Evolutionary conservation across 2,888 invertebrate genomes (phyloP), one percentile per base, ranked within the genome.

Genomic region (Melipona bicolor): DNA sequence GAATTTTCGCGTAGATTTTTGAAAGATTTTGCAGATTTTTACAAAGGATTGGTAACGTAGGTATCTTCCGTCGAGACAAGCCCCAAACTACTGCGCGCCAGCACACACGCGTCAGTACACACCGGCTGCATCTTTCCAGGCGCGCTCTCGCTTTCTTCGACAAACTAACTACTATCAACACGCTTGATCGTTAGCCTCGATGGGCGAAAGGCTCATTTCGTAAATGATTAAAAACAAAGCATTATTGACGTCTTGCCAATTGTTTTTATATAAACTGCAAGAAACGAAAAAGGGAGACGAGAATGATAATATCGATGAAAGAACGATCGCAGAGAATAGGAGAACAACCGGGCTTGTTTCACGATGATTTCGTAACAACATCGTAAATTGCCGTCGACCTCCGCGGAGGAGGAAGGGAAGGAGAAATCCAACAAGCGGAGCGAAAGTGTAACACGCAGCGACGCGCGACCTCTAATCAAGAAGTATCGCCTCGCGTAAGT

Each of bases 401-500:
- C 17, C 11, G 27, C 4, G 62, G 19, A 3, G 32, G 36, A 59
- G 27, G 15, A 24, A 21, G 27, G 21, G 19, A 13, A 15, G 43
- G 67, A 50, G 56, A 71, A 68, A 65, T 67, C 61, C 52, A 49
- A 70, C 65, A 76, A 78, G 43, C 69, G 69, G 50, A 32, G 72
- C 24, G 77, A 79, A 84, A 84, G 74, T 62, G 75, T 78, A 82
- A 75, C 75, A 54, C 68, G 62, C 76, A 24, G 61, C 50, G 59
- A 52, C 65, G 74, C 59, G 74, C 82, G 80, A 71, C 80, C 84
- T 84, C 77, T 84, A 84, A 84, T 85, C 84, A 85, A 85, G 81
- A 84, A 81, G 85, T 85, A 85, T 85, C 81, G 61, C 64, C 71
- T 77, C 64, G 70, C 70, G 85, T 78, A 84, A 84, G 84, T 85